Base-by-base conservation (phyloP, 2,113 vertebrate species). In the Rhinogobius similis region DNA sequence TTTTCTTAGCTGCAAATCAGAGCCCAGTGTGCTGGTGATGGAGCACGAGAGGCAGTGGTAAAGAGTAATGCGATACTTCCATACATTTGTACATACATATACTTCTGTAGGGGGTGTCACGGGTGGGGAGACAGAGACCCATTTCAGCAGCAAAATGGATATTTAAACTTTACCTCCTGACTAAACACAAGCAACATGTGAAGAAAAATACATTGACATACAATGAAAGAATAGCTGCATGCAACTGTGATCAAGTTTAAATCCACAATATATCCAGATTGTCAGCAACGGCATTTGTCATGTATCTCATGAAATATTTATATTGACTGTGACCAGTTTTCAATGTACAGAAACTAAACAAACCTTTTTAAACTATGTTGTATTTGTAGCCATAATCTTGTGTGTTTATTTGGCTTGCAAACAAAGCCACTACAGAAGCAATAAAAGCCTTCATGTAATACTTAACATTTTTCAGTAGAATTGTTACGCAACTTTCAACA, bases 161-260 rank as follows among this genome's bases (percentile, higher is more conserved):
- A 61, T 86, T 91, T 92, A 90, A 93, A 90, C 86, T 87, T 83
- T 89, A 91, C 88, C 86, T 82, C 84, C 87, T 92, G 91, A 90
- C 83, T 68, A 91, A 93, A 93, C 80, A 91, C 55, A 73, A 75
- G 64, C 12, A 32, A 73, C 74, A 80, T 18, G 56, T 39, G 41
- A 78, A 72, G 78, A 66, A 66, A 24, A 48, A 61, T 79, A 68
- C 5, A 46, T 78, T 21, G 29, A 12, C 70, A 66, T 68, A 61
- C 62, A 73, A 12, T 48, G 16, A 63, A 12, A 13, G n/a, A 69
- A 55, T 14, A 50, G 23, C 36, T 39, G 53, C 23, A 52, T 50
- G 67, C 10, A 66, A 16, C 64, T 26, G 27, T 58, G 6, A 36
- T 66, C 43, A 79, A 64, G 44, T n/a, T 26, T 65, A 52, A 41